A percentile compares a stretch with the other conserved stretches of the same genome.
These are phyloP conservation scores for Drosophila kanekoi DNA, from an alignment of 2,888 invertebrate genomes.

Conservation along the genomic window DNA sequence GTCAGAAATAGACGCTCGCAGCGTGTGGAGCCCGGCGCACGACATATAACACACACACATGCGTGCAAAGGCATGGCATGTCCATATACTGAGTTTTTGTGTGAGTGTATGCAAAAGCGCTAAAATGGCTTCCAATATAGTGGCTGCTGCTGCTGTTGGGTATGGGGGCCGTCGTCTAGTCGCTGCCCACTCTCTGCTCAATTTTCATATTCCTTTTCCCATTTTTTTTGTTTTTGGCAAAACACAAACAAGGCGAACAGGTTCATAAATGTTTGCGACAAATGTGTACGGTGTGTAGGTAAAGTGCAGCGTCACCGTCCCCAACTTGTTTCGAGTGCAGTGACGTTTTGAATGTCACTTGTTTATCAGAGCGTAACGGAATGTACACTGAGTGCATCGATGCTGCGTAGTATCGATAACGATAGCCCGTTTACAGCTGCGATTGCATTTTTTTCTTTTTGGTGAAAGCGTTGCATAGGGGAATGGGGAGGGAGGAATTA, in stretches of 20 bases:
- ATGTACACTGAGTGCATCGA: slow-evolving; percentile 26
- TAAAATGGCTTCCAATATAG: slow-evolving; percentile 69
- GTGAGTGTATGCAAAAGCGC: slow-evolving; percentile 36
- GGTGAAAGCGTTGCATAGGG: slow-evolving; percentile 51
- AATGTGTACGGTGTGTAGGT: slow-evolving; percentile 44
- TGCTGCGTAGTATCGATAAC: slow-evolving; percentile 53
- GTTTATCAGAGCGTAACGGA: slow-evolving; percentile 58
- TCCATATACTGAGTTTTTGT: background rate
- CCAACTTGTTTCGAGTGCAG: slow-evolving; percentile 52
- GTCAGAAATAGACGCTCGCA: slow-evolving; percentile 61
- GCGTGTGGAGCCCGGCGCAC: slow-evolving; percentile 36
- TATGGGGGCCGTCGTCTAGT: slow-evolving; percentile 47
- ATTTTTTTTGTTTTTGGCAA: slow-evolving; percentile 46
- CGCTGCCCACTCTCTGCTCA: slow-evolving; percentile 64
- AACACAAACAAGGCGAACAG: slow-evolving; percentile 70
- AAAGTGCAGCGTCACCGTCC: slow-evolving; percentile 43
- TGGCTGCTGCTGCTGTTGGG: slow-evolving; percentile 13
- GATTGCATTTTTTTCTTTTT: slow-evolving; percentile 7
- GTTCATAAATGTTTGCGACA: slow-evolving; percentile 69
- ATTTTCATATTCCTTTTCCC: slow-evolving; percentile 30
- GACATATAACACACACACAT: slow-evolving; percentile 5
- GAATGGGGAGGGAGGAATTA: background rate
- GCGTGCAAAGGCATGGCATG: background rate
- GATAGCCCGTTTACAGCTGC: slow-evolving; percentile 32
- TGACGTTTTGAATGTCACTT: slow-evolving; percentile 72